Conservation (phyloP, 2,888 invertebrate genomes). For the Pachymerium ferrugineum region DNA sequence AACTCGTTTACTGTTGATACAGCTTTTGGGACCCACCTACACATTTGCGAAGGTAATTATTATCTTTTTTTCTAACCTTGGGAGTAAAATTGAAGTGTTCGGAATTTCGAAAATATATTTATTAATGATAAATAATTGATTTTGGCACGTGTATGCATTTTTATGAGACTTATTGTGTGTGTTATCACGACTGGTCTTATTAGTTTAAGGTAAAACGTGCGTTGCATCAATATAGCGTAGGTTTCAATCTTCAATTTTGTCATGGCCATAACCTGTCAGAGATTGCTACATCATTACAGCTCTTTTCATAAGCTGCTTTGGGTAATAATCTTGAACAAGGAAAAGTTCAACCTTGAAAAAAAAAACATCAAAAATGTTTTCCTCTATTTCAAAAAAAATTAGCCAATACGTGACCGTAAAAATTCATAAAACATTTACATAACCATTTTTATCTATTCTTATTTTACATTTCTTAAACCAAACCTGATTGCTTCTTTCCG, state of each 20-base stretch:
- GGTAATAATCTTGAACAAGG: conserved; percentile 1
- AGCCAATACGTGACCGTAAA: too few species aligned
- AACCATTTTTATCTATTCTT: too few species aligned
- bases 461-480: neutral
- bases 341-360: neutral
- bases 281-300: conserved; percentile 14
- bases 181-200: neutral
- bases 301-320: neutral
- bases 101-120: neutral
- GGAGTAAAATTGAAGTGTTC: neutral
- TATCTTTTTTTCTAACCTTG: neutral
- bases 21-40: neutral
- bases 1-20: conserved; percentile 2
- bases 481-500: conserved; percentile 4
- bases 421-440: too few species aligned
- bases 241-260: conserved; percentile 26
- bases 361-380: too few species aligned
- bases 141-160: neutral
- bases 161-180: neutral
- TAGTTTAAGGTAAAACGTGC: conserved; percentile 19
- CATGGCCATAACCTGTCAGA: neutral
- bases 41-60: conserved; percentile 17
- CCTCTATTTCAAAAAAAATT: too few species aligned
- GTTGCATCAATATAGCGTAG: neutral
- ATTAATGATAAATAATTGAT: neutral